Conservation (phyloP, 2,797 vertebrate species). For the Phalanger gymnotis region DNA sequence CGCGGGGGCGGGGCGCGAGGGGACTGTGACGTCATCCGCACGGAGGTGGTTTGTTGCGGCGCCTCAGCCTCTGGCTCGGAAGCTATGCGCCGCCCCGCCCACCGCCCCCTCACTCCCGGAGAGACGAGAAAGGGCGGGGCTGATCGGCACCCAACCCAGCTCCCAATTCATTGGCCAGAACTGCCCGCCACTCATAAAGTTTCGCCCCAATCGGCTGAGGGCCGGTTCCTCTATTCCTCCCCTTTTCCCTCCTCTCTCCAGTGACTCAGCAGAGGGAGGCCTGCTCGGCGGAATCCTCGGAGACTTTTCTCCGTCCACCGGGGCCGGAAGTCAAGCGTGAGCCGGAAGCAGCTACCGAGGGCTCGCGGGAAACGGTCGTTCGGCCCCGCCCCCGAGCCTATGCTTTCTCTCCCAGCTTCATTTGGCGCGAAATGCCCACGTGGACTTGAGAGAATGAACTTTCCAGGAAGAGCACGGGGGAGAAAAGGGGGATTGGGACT, state of each 20-base stretch:
- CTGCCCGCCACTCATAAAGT: background rate
- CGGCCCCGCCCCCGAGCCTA: no score
- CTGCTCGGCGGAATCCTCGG: background rate
- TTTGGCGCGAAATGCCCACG: background rate
- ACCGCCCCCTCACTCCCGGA: background rate
- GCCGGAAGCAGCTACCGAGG: background rate
- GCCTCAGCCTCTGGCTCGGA: accelerated
- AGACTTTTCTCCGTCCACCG: background rate
- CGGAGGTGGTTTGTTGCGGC: accelerated
- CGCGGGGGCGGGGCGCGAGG: constrained; percentile 56
- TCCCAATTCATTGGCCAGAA: background rate
- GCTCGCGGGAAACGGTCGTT: background rate
- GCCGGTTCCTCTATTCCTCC: background rate
- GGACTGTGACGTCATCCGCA: constrained; percentile 14
- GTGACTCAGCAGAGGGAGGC: constrained; percentile 53
- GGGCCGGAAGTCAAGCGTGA: background rate
- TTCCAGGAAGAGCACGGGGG: background rate
- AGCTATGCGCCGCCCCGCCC: background rate
- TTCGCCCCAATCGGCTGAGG: background rate
- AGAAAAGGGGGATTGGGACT: no score
- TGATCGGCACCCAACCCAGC: background rate
- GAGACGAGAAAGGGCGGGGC: background rate
- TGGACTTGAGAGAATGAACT: background rate
- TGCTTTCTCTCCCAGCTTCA: background rate
- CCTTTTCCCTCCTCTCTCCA: background rate